Conservation (phyloP, 2,113 vertebrate species). For the Vireo altiloquus region DNA sequence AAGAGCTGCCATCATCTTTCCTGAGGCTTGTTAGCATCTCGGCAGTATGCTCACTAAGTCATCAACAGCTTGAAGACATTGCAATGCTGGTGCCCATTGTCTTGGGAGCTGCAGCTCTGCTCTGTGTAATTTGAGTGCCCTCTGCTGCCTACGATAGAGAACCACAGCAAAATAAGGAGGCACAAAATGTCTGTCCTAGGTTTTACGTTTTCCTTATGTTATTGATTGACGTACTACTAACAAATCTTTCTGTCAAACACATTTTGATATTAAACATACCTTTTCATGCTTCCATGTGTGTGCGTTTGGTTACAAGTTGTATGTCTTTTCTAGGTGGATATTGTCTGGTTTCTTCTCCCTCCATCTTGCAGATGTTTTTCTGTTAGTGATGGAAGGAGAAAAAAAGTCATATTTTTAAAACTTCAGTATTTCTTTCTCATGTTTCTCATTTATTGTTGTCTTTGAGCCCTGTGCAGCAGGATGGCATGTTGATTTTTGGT, state of each 20-base stretch:
- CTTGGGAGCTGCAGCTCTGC: not conserved
- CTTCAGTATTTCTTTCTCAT: not conserved
- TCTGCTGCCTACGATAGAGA: slow-evolving; percentile 22
- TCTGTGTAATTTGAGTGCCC: slow-evolving; percentile 19
- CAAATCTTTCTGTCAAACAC: not conserved
- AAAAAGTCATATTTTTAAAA: not conserved
- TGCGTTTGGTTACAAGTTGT: not conserved
- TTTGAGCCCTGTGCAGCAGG: not conserved
- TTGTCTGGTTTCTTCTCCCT: not conserved
- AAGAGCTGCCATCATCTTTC: not conserved
- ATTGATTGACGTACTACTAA: not conserved
- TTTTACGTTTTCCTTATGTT: not conserved
- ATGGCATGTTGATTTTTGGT: not conserved
- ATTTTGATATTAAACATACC: not conserved
- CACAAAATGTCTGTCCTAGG: not conserved
- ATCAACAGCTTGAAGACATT: not conserved
- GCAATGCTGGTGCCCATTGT: not conserved
- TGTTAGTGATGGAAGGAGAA: fast-evolving
- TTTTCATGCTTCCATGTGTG: not conserved
- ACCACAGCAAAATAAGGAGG: not conserved
- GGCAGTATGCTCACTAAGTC: not conserved
- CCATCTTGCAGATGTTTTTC: not conserved
- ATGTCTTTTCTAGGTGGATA: not conserved
- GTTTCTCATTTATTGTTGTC: not conserved
- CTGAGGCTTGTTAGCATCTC: not conserved